Conservation (phyloP, 1,140 invertebrate species). For the Philotrypesis tridentata region DNA sequence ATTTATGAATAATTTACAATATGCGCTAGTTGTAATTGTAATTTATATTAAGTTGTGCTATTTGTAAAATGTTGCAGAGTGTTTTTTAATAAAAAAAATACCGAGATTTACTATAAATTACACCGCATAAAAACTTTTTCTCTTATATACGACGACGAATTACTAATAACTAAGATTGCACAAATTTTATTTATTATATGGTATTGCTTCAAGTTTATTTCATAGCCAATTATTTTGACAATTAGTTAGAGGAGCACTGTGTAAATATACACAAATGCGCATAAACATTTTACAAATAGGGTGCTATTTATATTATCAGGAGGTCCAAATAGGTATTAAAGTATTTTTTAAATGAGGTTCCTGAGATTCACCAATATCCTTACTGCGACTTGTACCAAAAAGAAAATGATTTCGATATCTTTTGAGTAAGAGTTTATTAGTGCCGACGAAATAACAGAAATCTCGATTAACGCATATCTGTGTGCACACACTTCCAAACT, state of each 20-base stretch:
- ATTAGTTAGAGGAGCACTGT: conserved; percentile 38
- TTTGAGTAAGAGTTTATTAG: conserved; percentile 15
- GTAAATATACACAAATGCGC: conserved; percentile 42
- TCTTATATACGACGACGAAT: conserved; percentile 40
- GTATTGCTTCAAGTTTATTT: conserved; percentile 28
- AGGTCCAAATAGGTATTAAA: conserved; percentile 52
- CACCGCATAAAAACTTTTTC: conserved; percentile 33
- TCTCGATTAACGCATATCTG: background rate
- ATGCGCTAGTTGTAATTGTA: conserved; percentile 47
- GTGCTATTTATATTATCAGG: conserved; percentile 52
- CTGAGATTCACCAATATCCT: conserved; percentile 49
- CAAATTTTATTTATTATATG: conserved; percentile 46
- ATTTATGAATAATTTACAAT: conserved; percentile 51
- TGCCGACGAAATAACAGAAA: background rate
- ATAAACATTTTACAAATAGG: conserved; percentile 55
- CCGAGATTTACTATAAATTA: conserved; percentile 41
- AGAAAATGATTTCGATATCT: conserved; percentile 30
- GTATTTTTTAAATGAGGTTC: conserved; percentile 49
- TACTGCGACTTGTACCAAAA: conserved; percentile 35
- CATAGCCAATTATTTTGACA: conserved; percentile 26
- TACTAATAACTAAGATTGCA: conserved; percentile 30
- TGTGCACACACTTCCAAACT: conserved; percentile 26
- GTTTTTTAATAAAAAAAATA: conserved; percentile 47
- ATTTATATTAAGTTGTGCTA: conserved; percentile 50
- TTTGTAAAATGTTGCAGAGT: conserved; percentile 53